phyloP scores from a whole-genome alignment of 2,113 vertebrate species.

The Perca fluviatilis region DNA sequence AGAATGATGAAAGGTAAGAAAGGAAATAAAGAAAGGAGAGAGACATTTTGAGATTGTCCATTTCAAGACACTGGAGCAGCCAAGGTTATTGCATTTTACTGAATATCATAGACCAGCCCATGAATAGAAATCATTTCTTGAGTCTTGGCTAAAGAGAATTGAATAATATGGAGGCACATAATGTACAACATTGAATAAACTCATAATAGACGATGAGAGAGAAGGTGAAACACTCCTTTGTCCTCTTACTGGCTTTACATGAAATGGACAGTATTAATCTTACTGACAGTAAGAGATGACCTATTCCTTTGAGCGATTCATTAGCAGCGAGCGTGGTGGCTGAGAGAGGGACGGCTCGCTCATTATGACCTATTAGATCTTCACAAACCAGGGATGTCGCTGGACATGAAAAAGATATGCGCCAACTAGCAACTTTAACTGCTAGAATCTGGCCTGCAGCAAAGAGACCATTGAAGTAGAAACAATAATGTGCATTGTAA shows the following conservation, averaged over 20 bases:
- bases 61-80: slow-evolving; percentile 47
- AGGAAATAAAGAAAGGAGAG: slow-evolving; percentile 18
- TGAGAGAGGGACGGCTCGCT: slow-evolving; percentile 40
- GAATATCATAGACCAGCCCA: slow-evolving; percentile 47
- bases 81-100: slow-evolving; percentile 68
- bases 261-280: slow-evolving; percentile 58
- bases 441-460: slow-evolving; percentile 8
- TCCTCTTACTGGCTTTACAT: slow-evolving; percentile 46
- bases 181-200: slow-evolving; percentile 60
- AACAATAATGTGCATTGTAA: slow-evolving; percentile 20
- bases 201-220: slow-evolving; percentile 43
- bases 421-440: slow-evolving; percentile 24
- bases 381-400: slow-evolving; percentile 45
- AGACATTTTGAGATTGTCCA: slow-evolving; percentile 52
- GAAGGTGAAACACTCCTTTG: slow-evolving; percentile 52
- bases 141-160: slow-evolving; percentile 47
- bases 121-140: slow-evolving; percentile 59
- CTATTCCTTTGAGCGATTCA: slow-evolving; percentile 64
- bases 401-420: slow-evolving; percentile 24
- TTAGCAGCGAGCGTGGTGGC: slow-evolving; percentile 30
- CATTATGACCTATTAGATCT: slow-evolving; percentile 58
- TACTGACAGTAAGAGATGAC: slow-evolving; percentile 56
- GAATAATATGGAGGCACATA: slow-evolving; percentile 60
- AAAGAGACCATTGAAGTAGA: not conserved
- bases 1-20: not conserved